phyloP scores from a whole-genome alignment of 2,113 vertebrate genomes.

The Ceyx margarethae region DNA sequence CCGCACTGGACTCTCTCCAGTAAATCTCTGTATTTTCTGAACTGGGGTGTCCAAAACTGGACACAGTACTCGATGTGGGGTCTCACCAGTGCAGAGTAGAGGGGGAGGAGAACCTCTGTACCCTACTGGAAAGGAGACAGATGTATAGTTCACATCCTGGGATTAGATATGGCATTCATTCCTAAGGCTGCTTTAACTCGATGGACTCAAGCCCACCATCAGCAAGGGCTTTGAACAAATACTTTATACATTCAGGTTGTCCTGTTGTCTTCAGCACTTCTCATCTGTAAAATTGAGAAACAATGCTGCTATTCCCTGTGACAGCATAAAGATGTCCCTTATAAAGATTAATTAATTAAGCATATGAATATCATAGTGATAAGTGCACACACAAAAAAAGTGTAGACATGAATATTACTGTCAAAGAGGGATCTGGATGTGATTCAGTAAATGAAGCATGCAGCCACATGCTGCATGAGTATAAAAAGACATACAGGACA shows the following conservation, averaged over 20 bases:
- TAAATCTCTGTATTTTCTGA: no score
- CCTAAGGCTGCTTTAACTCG: not conserved
- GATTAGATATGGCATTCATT: not conserved
- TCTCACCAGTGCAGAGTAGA: no score
- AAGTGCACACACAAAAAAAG: not conserved
- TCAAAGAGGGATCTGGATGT: not conserved
- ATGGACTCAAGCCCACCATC: not conserved
- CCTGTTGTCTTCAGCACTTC: not conserved
- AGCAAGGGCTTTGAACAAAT: not conserved
- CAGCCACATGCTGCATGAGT: not conserved
- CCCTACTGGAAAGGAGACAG: not conserved
- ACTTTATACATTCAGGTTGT: not conserved
- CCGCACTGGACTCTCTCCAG: no score
- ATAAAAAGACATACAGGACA: constrained; percentile 25
- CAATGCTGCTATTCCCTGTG: not conserved
- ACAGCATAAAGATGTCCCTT: not conserved
- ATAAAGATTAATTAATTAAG: not conserved
- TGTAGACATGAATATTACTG: not conserved
- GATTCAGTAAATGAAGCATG: not conserved
- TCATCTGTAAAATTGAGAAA: not conserved
- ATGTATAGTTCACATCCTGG: not conserved
- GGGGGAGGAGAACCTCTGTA: not conserved
- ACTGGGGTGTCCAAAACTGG: no score
- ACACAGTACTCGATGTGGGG: no score
- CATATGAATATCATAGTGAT: not conserved